Evolutionary conservation across 1,140 invertebrate genomes (phyloP).

Genomic region (Drosophila saltans): DNA sequence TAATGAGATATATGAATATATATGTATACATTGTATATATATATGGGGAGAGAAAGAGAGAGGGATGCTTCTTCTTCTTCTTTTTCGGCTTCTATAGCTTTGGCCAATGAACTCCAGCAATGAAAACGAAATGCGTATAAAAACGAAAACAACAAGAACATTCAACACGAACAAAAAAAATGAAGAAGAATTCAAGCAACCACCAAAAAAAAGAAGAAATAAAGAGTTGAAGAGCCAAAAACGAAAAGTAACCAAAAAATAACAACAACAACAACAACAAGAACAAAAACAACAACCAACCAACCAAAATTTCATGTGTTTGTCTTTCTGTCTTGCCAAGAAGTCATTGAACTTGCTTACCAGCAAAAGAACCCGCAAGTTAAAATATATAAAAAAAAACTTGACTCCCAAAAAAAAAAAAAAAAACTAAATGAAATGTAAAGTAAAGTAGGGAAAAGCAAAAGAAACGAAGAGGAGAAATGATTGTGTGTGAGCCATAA

Average conservation of each 20-base stretch:
- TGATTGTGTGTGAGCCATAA: conserved; percentile 66
- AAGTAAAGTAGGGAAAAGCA: conserved; percentile 48
- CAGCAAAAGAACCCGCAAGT: conserved; percentile 52
- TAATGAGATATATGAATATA: conserved; percentile 27
- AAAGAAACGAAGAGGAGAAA: conserved; percentile 51
- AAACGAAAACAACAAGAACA: conserved; percentile 79
- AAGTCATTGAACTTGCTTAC: conserved; percentile 76
- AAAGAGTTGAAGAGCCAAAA: conserved; percentile 33
- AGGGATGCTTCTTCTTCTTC: conserved; percentile 43
- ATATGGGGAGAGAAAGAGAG: conserved; percentile 24
- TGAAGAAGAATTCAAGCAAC: conserved; percentile 52
- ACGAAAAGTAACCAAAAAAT: conserved; percentile 16
- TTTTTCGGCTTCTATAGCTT: conserved; percentile 6
- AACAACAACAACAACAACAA: conserved; percentile 58
- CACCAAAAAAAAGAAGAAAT: conserved; percentile 38
- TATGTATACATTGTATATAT: background rate
- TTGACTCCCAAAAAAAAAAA: conserved; percentile 59
- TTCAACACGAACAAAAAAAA: conserved; percentile 18
- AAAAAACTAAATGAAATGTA: conserved; percentile 58
- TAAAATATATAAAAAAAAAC: conserved; percentile 52
- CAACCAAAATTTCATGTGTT: conserved; percentile 48
- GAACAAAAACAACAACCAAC: conserved; percentile 55
- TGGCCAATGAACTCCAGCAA: conserved; percentile 79
- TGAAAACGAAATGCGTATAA: conserved; percentile 80
- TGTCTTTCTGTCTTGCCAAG: conserved; percentile 65